phyloP scores from a whole-genome alignment of 2,797 vertebrate genomes.

The Botia kubotai region DNA sequence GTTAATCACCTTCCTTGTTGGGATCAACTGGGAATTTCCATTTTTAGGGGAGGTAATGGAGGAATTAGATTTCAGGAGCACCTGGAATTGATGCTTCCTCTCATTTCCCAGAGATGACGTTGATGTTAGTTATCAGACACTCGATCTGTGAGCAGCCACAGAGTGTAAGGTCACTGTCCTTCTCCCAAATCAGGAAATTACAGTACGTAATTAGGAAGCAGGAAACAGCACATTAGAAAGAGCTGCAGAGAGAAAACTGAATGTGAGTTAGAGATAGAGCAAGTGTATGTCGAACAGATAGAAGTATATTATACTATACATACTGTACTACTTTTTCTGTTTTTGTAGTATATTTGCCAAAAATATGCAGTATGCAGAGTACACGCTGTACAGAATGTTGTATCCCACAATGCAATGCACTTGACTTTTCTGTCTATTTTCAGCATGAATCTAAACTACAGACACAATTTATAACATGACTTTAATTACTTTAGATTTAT shows the following conservation, averaged over 20 bases:
- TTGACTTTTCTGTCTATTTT: no score
- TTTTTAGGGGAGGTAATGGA: conserved; percentile 43
- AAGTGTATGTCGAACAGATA: no score
- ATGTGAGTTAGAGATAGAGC: no score
- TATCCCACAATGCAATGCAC: no score
- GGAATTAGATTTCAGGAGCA: conserved; percentile 58
- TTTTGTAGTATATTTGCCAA: no score
- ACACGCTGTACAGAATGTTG: no score
- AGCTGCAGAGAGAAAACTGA: neutral
- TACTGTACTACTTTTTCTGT: neutral
- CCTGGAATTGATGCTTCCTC: conserved; percentile 56
- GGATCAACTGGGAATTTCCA: conserved; percentile 58
- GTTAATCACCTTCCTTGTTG: conserved; percentile 56
- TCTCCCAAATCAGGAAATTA: conserved; percentile 27
- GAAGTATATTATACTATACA: neutral
- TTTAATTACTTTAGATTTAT: no score
- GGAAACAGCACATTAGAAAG: neutral
- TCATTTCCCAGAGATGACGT: conserved; percentile 32
- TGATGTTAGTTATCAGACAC: conserved; percentile 37
- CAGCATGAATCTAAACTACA: no score
- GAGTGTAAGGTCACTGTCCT: neutral
- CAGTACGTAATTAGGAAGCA: conserved; percentile 6
- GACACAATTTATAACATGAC: no score
- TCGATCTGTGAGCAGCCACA: conserved; percentile 22
- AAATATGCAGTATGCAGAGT: no score